These are phyloP conservation scores for Nematolebias whitei DNA, from an alignment of 2,113 vertebrate genomes.

Conservation along the genomic window DNA sequence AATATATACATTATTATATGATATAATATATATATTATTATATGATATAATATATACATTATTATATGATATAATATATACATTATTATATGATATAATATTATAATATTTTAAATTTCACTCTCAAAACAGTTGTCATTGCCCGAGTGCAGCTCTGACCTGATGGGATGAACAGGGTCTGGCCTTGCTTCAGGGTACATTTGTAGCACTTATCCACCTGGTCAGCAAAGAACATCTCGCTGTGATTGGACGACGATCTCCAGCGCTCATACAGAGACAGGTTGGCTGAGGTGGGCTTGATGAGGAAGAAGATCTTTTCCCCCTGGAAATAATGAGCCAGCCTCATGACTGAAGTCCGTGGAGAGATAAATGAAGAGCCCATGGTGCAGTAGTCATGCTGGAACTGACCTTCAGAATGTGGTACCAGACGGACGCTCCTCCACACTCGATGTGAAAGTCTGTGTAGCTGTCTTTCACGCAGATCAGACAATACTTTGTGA, in stretches of 20 bases:
- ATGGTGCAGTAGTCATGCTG: no score
- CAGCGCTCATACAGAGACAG: slow-evolving; percentile 97
- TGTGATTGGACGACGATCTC: slow-evolving; percentile 95
- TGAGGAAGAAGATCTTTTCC: slow-evolving; percentile 99
- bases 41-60: no score
- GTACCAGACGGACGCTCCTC: slow-evolving; percentile 96
- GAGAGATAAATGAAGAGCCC: not conserved
- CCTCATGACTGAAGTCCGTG: not conserved
- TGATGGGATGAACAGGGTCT: slow-evolving; percentile 96
- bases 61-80: no score
- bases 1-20: no score
- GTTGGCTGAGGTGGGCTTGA: slow-evolving; percentile 96
- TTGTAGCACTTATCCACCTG: slow-evolving; percentile 99
- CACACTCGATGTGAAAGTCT: slow-evolving; percentile 96
- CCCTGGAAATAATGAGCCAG: slow-evolving; percentile 80
- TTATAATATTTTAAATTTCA: no score
- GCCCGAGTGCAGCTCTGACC: slow-evolving; percentile 77
- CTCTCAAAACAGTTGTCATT: no score
- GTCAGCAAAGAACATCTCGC: slow-evolving; percentile 98
- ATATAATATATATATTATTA: no score
- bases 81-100: no score
- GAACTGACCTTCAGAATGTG: slow-evolving; percentile 90
- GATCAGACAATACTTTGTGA: slow-evolving; percentile 97
- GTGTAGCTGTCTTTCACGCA: slow-evolving; percentile 99
- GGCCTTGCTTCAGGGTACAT: slow-evolving; percentile 95